These are phyloP conservation scores for Ptychoptera contaminata DNA, from an alignment of 2,888 invertebrate species.

Conservation along the genomic window DNA sequence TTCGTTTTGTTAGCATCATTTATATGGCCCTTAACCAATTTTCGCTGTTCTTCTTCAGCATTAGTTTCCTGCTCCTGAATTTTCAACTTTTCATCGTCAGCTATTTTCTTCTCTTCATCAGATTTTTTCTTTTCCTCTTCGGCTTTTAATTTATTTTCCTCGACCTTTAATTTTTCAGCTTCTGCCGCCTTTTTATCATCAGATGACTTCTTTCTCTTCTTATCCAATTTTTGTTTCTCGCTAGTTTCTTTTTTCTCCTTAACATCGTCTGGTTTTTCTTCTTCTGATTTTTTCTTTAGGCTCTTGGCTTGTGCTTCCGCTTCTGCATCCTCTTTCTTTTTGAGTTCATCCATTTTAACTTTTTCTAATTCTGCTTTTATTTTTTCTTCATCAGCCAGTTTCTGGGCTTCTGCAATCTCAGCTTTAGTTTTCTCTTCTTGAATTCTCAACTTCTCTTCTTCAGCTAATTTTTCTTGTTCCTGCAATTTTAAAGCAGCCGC, in stretches of 20 bases:
- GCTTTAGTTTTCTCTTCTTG: slow-evolving; percentile 8
- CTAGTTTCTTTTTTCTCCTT: slow-evolving; percentile 14
- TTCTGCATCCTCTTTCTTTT: slow-evolving; percentile 9
- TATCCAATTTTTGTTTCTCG: neutral
- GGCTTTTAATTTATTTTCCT: neutral
- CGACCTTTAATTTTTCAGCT: neutral
- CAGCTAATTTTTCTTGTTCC: slow-evolving; percentile 20
- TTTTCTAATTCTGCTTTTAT: slow-evolving; percentile 6
- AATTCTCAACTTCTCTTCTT: slow-evolving; percentile 20
- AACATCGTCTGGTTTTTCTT: slow-evolving; percentile 18
- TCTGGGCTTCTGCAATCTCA: slow-evolving; percentile 7
- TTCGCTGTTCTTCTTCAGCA: neutral
- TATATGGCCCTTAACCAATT: no score
- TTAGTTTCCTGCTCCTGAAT: neutral
- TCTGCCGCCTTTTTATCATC: neutral
- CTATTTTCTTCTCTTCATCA: neutral
- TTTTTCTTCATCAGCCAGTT: slow-evolving; percentile 5
- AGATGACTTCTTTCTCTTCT: neutral
- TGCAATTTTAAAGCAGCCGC: slow-evolving; percentile 3
- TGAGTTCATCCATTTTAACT: neutral
- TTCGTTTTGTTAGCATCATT: no score
- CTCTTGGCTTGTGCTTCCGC: slow-evolving; percentile 11
- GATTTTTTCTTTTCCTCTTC: slow-evolving; percentile 2
- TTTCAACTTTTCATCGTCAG: neutral
- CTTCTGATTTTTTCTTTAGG: slow-evolving; percentile 10